Conservation (phyloP, 2,888 invertebrate genomes). For the Megaustenia siamemsis region DNA sequence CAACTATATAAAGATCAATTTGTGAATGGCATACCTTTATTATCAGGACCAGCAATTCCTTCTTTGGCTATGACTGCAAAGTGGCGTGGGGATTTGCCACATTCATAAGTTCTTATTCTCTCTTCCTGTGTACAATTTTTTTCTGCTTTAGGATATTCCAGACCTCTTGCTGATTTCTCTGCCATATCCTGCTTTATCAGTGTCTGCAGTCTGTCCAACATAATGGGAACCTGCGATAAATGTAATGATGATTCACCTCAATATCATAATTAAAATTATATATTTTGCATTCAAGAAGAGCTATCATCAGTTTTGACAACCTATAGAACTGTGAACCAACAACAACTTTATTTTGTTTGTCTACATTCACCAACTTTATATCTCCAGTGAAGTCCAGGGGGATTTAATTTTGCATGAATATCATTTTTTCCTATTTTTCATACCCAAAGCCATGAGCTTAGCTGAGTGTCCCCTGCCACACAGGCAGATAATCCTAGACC, state of each 20-base stretch:
- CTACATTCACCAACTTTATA: too few species aligned
- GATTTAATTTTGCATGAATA: too few species aligned
- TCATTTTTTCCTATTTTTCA: neutral
- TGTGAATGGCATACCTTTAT: too few species aligned
- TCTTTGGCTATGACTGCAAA: constrained; percentile 40
- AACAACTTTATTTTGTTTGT: too few species aligned
- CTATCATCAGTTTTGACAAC: neutral
- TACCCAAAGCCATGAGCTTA: too few species aligned
- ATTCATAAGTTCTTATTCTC: neutral
- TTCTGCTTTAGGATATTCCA: neutral
- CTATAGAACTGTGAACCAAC: too few species aligned
- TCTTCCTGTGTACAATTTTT: neutral
- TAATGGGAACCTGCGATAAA: constrained; percentile 87
- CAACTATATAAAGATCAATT: too few species aligned
- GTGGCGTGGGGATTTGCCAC: constrained; percentile 44
- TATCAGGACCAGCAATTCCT: neutral
- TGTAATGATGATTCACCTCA: neutral
- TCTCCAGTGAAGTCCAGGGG: too few species aligned
- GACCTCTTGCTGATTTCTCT: constrained; percentile 32
- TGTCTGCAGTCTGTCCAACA: constrained; percentile 90
- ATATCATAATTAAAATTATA: neutral
- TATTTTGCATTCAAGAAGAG: neutral
- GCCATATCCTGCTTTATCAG: constrained; percentile 79
- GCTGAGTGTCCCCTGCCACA: too few species aligned
- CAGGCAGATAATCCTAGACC: too few species aligned